Evolutionary conservation across 2,888 invertebrate genomes (phyloP), one percentile per base, ranked within the genome.

Genomic region (Morpho deidamia): DNA sequence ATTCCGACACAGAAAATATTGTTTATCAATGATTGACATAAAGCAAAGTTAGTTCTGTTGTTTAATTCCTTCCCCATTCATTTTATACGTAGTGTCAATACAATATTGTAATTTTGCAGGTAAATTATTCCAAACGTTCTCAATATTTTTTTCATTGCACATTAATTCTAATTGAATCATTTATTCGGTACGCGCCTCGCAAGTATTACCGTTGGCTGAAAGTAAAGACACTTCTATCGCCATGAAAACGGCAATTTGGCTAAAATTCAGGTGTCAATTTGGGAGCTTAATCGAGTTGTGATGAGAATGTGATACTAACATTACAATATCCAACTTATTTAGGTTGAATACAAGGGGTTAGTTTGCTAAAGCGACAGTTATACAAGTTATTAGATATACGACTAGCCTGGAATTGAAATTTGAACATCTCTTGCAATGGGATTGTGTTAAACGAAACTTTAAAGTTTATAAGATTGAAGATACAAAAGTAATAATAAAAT

Each of bases 211-310:
- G 45, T 50, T 49, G 44, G 44, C 41, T 56, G 38, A 51, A 56
- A 59, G 45, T 54, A 54, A 51, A 59, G 51, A 51, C 56, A 50
- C 38, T 40, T 39, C 56, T 39, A 51, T 51, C 39, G 41, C 54
- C 51, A 54, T 54, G 53, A 56, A 56, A 54, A 54, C 45, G 56
- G 49, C 54, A 54, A 54, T 59, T 59, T 59, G 46, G 54, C 51
- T 52, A 51, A 54, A 59, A 54, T 51, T 56, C 49, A 40, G 54
- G 45, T 59, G 45, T 59, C 56, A 52, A 59, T 56, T 56, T 56
- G 38, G 46, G 37, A 39, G 48, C 56, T 54, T 54, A 56, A 59
- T 59, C 56, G 50, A 59, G 35, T 59, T 59, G 56, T 47, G 58
- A 59, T 56, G 54, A 56, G 48, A 54, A 49, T 59, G 48, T 53